These are phyloP conservation scores for Diglossa cyanea DNA, from an alignment of 2,797 vertebrate species.

Conservation along the genomic window DNA sequence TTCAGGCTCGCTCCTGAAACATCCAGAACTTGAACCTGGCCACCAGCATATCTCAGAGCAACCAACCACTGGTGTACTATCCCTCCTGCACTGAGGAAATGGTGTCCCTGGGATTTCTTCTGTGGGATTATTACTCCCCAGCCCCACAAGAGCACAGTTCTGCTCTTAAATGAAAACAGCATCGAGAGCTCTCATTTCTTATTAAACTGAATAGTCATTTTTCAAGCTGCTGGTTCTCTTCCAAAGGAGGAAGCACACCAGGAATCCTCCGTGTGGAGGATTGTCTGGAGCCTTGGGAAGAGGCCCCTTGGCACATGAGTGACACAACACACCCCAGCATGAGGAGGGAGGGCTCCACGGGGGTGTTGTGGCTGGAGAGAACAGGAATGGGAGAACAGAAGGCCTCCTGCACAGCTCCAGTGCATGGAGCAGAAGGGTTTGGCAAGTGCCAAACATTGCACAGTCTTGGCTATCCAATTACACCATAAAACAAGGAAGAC, in stretches of 20 bases:
- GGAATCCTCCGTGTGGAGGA: background rate
- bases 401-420: background rate
- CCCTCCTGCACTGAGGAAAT: background rate
- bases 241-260: background rate
- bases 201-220: background rate
- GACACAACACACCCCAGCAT: rapidly evolving
- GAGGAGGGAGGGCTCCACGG: background rate
- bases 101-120: background rate
- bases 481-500: background rate
- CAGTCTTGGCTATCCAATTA: background rate
- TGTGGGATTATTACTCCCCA: background rate
- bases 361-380: rapidly evolving
- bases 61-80: background rate
- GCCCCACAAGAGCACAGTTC: background rate
- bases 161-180: background rate
- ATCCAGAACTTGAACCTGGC: background rate
- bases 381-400: rapidly evolving
- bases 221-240: background rate
- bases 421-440: background rate
- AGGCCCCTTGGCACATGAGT: background rate
- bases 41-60: background rate
- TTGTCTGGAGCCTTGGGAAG: background rate
- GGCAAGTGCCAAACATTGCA: background rate
- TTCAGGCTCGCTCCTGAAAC: background rate
- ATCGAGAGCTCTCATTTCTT: background rate